Evolutionary conservation across 2,888 invertebrate genomes (phyloP).

Genomic region (Heteropelma amictum): DNA sequence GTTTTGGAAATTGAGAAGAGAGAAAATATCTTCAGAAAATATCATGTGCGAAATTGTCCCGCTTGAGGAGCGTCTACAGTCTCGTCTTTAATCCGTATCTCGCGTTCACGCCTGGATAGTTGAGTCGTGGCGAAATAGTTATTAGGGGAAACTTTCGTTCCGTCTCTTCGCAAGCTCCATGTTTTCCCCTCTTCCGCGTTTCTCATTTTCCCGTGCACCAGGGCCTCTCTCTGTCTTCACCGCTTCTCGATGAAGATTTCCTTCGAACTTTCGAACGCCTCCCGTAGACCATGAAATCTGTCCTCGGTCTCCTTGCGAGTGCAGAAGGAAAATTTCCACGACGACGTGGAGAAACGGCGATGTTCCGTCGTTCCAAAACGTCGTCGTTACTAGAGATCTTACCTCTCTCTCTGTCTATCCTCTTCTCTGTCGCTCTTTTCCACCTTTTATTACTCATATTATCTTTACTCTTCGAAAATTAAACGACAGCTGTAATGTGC

Average conservation of each 20-base stretch:
- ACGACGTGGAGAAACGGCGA: constrained; percentile 33
- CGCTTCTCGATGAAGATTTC: constrained; percentile 39
- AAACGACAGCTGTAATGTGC: no score
- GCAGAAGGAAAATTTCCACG: constrained; percentile 64
- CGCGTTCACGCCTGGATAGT: constrained; percentile 73
- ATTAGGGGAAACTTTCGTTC: constrained; percentile 72
- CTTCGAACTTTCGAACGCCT: constrained; percentile 73
- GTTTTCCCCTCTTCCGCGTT: background rate
- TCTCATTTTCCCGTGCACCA: constrained; percentile 42
- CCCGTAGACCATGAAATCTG: constrained; percentile 74
- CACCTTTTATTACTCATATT: background rate
- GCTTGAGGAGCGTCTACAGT: constrained; percentile 57
- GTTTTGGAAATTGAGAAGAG: constrained; percentile 1
- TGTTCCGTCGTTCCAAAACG: constrained; percentile 41
- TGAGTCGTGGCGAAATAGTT: constrained; percentile 70
- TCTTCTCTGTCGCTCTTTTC: background rate
- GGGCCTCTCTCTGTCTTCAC: constrained; percentile 21
- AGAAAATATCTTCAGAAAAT: no score
- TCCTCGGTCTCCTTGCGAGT: constrained; percentile 46
- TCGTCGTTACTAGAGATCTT: constrained; percentile 15
- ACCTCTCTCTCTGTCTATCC: background rate
- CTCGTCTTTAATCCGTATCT: constrained; percentile 73
- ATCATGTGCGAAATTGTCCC: constrained; percentile 38
- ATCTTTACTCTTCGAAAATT: background rate
- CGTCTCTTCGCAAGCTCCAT: constrained; percentile 18